Base-by-base conservation (phyloP, 2,888 invertebrate genomes). In the Busseola fusca region DNA sequence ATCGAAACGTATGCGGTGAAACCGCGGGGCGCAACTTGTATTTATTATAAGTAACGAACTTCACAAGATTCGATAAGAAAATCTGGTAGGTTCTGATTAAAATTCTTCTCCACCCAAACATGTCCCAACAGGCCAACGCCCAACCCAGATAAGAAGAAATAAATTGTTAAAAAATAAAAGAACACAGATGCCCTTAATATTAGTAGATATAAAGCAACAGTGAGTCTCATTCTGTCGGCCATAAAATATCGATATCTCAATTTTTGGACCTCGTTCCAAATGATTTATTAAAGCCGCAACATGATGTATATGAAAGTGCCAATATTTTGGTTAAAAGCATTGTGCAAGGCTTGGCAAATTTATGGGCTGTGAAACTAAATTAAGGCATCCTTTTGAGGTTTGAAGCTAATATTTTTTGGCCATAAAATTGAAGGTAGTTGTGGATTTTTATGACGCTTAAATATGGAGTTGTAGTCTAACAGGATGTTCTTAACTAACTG, bases 241-340 rank as follows among this genome's bases (percentile, higher is more conserved):
- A 75, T 82, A 83, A 83, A 75, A 65, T 71, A 78, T 69, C 59
- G 80, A 81, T 78, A 77, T 85, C 88, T 86, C 76, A 87, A 87
- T 87, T 87, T 84, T 74, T 83, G 82, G 81, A 66, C 68, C 84
- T 82, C 80, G 80, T 86, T 81, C 72, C 72, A 68, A 81, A 77
- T 88, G 88, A 89, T 89, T 88, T 89, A 89, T 88, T 63, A 21
- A 48, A 45, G 60, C 69, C 52, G 71, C 81, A 76, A 74, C 59
- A 72, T 82, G 80, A 82, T 77, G 78, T 78, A 82, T 82, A 67
- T 65, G 68, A 69, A 72, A 64, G 27, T 82, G 71, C 71, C 80
- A 77, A 83, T 78, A 79, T 63, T 76, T 80, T 74, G 66, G 77
- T 54, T 74, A 74, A 69, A 66, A 69, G 64, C 57, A 82, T 85